phyloP scores from a whole-genome alignment of 2,113 vertebrate species.

The Pelodiscus sinensis region DNA sequence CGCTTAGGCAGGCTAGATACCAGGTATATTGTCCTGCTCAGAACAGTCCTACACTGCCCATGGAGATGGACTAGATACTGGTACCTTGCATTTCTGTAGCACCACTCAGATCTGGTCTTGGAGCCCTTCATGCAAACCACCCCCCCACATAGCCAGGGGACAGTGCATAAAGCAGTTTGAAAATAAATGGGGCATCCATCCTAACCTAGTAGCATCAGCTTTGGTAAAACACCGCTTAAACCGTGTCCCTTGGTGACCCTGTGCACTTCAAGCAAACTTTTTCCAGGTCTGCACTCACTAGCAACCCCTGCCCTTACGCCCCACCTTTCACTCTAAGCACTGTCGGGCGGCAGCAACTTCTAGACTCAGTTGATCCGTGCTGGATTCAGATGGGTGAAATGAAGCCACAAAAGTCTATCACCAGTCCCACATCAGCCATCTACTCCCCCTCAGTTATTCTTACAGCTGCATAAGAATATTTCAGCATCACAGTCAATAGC shows the following conservation, averaged over 20 bases:
- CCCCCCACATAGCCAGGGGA: background rate
- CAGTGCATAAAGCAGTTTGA: background rate
- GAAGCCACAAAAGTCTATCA: background rate
- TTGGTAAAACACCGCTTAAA: background rate
- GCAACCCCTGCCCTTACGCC: background rate
- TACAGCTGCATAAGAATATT: background rate
- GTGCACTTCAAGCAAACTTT: background rate
- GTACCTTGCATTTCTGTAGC: background rate
- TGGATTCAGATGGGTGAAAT: background rate
- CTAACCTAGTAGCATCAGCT: background rate
- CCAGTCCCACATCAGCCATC: background rate
- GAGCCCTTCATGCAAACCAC: background rate
- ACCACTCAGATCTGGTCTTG: background rate
- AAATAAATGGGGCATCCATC: background rate
- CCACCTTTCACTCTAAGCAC: background rate
- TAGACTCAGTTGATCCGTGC: background rate
- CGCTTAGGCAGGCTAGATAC: background rate
- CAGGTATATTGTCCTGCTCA: background rate
- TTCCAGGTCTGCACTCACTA: background rate
- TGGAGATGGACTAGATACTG: background rate
- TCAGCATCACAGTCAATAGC: background rate
- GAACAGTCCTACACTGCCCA: fast-evolving
- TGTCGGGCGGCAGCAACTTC: background rate
- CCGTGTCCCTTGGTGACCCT: background rate
- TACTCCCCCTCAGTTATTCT: background rate